Conservation (phyloP, 2,113 vertebrate genomes). For the Micronisus gabar region DNA sequence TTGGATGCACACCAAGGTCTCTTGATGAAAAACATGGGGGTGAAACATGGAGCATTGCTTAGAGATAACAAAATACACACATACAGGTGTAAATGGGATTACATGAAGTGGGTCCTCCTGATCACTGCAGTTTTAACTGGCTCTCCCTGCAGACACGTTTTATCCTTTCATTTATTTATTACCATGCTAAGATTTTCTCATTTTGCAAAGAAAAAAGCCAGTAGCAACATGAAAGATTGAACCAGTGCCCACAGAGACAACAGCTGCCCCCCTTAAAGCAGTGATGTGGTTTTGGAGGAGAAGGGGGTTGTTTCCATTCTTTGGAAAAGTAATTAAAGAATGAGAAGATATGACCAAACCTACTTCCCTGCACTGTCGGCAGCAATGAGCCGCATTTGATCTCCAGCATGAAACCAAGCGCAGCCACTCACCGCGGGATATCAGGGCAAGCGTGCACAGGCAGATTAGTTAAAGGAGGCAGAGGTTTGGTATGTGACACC, state of each 20-base stretch:
- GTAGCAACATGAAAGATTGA: background rate
- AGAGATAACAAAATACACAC: background rate
- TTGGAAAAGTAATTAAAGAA: background rate
- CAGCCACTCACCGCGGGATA: background rate
- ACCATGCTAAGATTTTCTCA: background rate
- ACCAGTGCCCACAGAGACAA: background rate
- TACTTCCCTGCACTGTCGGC: background rate
- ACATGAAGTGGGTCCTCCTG: background rate
- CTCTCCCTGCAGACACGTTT: background rate
- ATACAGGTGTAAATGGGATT: background rate
- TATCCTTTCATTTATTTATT: background rate
- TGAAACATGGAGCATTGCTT: background rate
- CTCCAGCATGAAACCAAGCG: background rate
- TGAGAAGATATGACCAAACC: background rate
- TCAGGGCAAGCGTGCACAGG: background rate
- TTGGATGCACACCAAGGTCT: background rate
- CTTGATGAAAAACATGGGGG: background rate
- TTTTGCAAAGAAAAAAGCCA: background rate
- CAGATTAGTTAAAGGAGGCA: background rate
- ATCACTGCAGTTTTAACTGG: background rate
- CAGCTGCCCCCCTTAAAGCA: background rate
- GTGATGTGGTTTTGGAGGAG: background rate
- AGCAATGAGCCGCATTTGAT: background rate
- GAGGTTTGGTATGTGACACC: background rate
- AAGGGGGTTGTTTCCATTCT: background rate